Base-by-base conservation (phyloP, 2,888 invertebrate species). In the Lasioglossum lativentre region DNA sequence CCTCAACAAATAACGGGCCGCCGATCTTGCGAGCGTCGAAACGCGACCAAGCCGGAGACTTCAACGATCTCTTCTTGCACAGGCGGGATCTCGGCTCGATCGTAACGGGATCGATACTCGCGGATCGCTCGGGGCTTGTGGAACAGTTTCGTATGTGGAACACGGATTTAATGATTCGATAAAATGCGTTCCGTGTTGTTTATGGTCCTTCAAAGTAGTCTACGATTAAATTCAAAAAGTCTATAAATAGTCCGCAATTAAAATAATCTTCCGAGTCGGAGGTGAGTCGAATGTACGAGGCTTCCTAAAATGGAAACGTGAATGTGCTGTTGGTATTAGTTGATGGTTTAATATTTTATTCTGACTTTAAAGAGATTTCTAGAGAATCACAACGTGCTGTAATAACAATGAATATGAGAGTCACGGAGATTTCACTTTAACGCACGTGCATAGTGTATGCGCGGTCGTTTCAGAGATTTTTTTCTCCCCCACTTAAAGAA, bases 1-100 rank as follows among this genome's bases (percentile, higher is more conserved):
- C 89, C 88, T 91, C 89, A 90, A 92, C 93, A 93, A 92, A 92
- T 93, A 90, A 87, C 87, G 82, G 89, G 59, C 70, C 80, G 63
- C 77, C 78, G 72, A 80, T 83, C 80, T 81, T 81, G 68, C 27
- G 19, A 77, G 52, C 72, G n/a, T 79, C 38, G 38, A 71, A 78
- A 34, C 59, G 78, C 30, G 40, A 66, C 34, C 66, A 23, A 19
- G 19, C 72, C 45, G 45, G 68, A n/a, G 14, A 27, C 38, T 71
- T n/a, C 45, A n/a, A 56, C 68, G 45, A 75, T 63, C 83, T 75
- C 71, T 75, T 30, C 19, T 16, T n/a, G 19, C 45, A 52, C 45
- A 56, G 34, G 66, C 75, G 16, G 19, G 47, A 27, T 66, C 19
- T 5, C 66, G 19, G 66, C 30, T 59, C 34, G 68, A 23, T 68